Evolutionary conservation across 2,113 vertebrate species (phyloP).

Genomic region (mouse (Mus musculus)): DNA sequence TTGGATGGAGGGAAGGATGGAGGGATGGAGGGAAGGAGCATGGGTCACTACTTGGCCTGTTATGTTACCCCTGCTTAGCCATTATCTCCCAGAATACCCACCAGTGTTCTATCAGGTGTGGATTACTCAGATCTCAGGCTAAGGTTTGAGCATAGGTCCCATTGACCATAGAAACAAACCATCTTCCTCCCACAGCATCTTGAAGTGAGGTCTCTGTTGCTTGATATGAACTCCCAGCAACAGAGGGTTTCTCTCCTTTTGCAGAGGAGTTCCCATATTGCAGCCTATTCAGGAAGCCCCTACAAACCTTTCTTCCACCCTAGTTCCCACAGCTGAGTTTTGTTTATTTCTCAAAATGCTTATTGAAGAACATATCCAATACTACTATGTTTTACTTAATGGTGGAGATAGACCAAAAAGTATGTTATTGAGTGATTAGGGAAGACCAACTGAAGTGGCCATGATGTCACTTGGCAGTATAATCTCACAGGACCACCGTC

Average conservation of each 20-base stretch:
- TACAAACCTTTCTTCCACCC: neutral
- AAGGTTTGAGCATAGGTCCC: neutral
- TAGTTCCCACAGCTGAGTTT: neutral
- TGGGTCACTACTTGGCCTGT: neutral
- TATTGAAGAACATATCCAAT: neutral
- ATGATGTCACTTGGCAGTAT: neutral
- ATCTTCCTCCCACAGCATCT: neutral
- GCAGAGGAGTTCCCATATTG: neutral
- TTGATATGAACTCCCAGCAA: neutral
- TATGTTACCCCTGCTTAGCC: neutral
- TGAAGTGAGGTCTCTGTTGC: neutral
- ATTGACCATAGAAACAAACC: neutral
- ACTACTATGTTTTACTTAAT: neutral
- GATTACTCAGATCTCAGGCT: neutral
- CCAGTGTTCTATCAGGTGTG: neutral
- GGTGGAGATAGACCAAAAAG: neutral
- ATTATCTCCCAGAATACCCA: neutral
- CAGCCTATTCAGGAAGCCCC: neutral
- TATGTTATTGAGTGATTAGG: neutral
- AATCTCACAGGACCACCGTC: neutral
- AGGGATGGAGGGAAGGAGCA: neutral
- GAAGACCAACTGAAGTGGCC: neutral
- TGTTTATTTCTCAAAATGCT: neutral
- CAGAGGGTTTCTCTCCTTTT: neutral
- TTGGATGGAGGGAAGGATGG: neutral